These are phyloP conservation scores for Abramis brama DNA, from an alignment of 2,113 vertebrate species.

Conservation along the genomic window DNA sequence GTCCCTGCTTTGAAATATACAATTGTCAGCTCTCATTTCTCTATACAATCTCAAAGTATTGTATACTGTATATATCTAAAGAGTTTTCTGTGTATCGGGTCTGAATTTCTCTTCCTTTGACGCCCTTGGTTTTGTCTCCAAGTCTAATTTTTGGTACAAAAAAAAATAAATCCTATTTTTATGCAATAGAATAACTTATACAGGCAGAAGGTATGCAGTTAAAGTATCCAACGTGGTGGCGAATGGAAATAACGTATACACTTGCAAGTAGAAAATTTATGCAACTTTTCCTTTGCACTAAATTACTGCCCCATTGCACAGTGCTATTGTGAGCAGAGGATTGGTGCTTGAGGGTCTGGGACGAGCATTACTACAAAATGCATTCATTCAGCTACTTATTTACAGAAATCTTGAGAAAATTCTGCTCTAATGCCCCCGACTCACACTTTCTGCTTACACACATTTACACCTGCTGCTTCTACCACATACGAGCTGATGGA, in stretches of 20 bases:
- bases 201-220: constrained; percentile 57
- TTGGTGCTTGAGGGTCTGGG: constrained; percentile 63
- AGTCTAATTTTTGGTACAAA: constrained; percentile 47
- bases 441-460: neutral
- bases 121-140: constrained; percentile 41
- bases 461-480: neutral
- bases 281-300: constrained; percentile 73
- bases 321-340: constrained; percentile 55
- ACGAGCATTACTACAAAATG: neutral
- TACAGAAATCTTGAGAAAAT: neutral
- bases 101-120: constrained; percentile 39
- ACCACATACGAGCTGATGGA: neutral
- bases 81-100: constrained; percentile 27
- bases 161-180: constrained; percentile 43
- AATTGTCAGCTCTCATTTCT: constrained; percentile 15
- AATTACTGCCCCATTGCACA: constrained; percentile 60
- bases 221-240: constrained; percentile 41
- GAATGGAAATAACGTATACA: constrained; percentile 30
- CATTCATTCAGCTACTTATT: neutral
- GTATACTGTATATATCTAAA: constrained; percentile 29
- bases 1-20: constrained; percentile 29
- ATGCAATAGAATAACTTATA: constrained; percentile 58
- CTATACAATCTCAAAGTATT: constrained; percentile 27
- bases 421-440: neutral
- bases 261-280: constrained; percentile 64